Percentiles rank a stretch among this genome's conserved stretches.
These are phyloP conservation scores for Sebastes melanostomus DNA, from an alignment of 2,797 vertebrate genomes.

Conservation along the genomic window DNA sequence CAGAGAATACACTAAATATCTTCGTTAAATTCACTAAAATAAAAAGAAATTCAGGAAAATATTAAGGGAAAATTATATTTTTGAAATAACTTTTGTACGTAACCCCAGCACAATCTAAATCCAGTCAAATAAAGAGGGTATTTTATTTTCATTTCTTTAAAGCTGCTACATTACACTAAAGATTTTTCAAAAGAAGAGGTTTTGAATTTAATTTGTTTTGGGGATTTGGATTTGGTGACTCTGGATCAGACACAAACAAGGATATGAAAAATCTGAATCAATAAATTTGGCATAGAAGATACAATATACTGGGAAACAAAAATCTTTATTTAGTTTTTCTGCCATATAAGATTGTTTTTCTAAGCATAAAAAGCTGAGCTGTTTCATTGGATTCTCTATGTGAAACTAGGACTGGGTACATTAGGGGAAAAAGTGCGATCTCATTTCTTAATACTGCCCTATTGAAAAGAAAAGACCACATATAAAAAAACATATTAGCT, in stretches of 20 bases:
- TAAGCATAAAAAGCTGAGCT: neutral
- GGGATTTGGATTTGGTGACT: slow-evolving; percentile 59
- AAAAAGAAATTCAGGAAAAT: neutral
- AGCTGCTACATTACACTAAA: neutral
- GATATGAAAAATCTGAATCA: slow-evolving; percentile 3
- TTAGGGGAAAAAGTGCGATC: neutral
- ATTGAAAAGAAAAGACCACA: neutral
- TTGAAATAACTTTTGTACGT: neutral
- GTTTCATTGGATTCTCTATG: neutral
- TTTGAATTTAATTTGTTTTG: slow-evolving; percentile 47
- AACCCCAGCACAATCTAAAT: neutral
- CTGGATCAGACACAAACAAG: slow-evolving; percentile 22
- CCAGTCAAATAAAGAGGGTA: slow-evolving; percentile 34
- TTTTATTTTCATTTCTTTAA: slow-evolving; percentile 72
- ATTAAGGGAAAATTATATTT: neutral
- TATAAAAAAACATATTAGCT: neutral
- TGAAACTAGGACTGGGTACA: neutral
- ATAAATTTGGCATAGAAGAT: neutral
- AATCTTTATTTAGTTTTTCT: neutral
- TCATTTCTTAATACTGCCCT: neutral
- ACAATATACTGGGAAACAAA: neutral
- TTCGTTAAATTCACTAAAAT: neutral
- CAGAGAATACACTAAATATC: neutral
- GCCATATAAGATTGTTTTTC: neutral
- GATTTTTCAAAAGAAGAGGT: slow-evolving; percentile 14